Base-by-base conservation (phyloP, 2,113 vertebrate genomes). In the Pseudolaguvia tuberculata region DNA sequence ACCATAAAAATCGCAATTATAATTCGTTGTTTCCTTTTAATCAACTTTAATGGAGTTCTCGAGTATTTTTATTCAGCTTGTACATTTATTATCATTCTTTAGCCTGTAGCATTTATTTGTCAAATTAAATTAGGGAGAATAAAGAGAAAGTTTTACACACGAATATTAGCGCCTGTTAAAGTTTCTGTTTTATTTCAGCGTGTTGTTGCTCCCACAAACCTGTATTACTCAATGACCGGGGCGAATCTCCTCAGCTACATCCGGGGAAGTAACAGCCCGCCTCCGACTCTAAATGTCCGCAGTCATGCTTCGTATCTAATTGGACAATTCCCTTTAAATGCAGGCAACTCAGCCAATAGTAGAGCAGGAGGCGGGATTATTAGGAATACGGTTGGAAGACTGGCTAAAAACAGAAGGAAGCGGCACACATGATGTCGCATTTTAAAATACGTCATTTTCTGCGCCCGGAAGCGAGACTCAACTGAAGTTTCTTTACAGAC, bases 401-500 rank as follows among this genome's bases (percentile, higher is more conserved):
- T 42, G 53, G 35, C 42, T 17, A 74, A 18, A 2, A 27, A 31
- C 29, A 53, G 21, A 29, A 13, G 35, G 39, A 61, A 21, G 57
- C 59, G 14, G 58, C 51, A 0, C 55, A 52, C 51, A 56, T 48
- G 12, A 31, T 18, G 79, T 73, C 75, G 58, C 79, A 21, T n/a
- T 5, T 29, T 21, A 12, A 72, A 29, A 5, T 29, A 17, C 73
- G 78, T 80, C 78, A 80, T 58, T 6, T 2, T 14, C 5, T 2
- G 47, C 48, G 55, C n/a, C 73, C 14, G 48, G 14, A 35, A 63
- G 14, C 2, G 61, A 73, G 47, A 6, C 52, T 23, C 8, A 35
- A 23, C 9, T 56, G 48, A 48, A 39, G 1, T 2, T 15, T 39
- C 67, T 52, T 18, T 51, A 39, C 52, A 10, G 4, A 15, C 1